Base-by-base conservation (phyloP, 2,797 vertebrate genomes). In the Mus spretus region DNA sequence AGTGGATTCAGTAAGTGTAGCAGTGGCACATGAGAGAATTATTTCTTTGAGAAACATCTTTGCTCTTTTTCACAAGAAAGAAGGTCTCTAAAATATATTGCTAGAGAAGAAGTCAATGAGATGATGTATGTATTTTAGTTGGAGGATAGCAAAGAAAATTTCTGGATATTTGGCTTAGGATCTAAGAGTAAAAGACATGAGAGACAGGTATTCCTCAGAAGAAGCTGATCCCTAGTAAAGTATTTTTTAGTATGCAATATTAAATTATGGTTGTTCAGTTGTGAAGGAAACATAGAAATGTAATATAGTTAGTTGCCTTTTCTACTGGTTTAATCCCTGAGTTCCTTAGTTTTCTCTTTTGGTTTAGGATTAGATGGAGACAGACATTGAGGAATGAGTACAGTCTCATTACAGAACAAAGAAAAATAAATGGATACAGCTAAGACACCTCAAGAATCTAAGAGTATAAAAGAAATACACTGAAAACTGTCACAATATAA, bases 361-460 rank as follows among this genome's bases (percentile, higher is more conserved):
- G 67, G 2, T 40, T 74, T n/a, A 31, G n/a, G 9, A 37, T 15
- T 5, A 15, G 40, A 57, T 57, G 14, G 53, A 40, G 53, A 37
- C 12, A 40, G 24, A 74, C 14, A 40, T 19, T 31, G 13, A 55
- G 13, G n/a, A 67, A 63, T 40, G 20, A 83, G 3, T 55, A 37
- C 31, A 40, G 37, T 19, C 44, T 63, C 26, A 61, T 37, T n/a
- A 17, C 0, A 50, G 86, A 93, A 75, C 63, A 61, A 53, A 78
- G 72, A 57, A 63, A 91, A 67, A 63, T 17, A 74, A 88, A 67
- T 28, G 77, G 40, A 17, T 19, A 20, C 67, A 53, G 0, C 67
- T 84, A 81, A 81, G 74, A 94, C 6, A 96, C 75, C 74, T 78
- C 40, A 8, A 47, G 28, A 67, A 70, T 53, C 28, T 40, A 84